Conservation (phyloP, 2,888 invertebrate species). For the Saturnia pavonia region DNA sequence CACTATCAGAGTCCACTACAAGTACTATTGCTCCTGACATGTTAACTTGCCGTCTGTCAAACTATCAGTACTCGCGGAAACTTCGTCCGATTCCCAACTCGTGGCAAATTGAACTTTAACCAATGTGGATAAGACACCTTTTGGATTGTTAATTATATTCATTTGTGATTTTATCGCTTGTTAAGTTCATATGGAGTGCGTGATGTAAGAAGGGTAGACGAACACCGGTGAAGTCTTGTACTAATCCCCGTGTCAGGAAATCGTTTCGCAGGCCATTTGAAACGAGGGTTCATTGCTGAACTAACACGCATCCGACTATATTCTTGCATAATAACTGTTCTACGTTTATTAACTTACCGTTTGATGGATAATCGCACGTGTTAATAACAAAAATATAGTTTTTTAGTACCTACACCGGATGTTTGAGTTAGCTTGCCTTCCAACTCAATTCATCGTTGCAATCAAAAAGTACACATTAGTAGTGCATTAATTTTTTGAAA, state of each 20-base stretch:
- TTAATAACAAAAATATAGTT: conserved; percentile 18
- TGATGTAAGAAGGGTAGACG: conserved; percentile 80
- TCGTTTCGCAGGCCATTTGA: conserved; percentile 81
- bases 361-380: conserved; percentile 32
- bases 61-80: conserved; percentile 55
- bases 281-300: conserved; percentile 68
- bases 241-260: conserved; percentile 82
- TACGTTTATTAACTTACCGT: conserved; percentile 58
- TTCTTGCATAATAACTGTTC: conserved; percentile 73
- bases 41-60: conserved; percentile 80
- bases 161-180: conserved; percentile 60
- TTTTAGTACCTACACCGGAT: conserved; percentile 8
- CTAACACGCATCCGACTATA: conserved; percentile 76
- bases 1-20: conserved; percentile 65
- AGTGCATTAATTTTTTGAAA: conserved; percentile 3
- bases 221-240: conserved; percentile 79
- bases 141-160: conserved; percentile 47
- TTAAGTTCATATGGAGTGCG: conserved; percentile 68
- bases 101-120: conserved; percentile 54
- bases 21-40: conserved; percentile 71
- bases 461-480: conserved; percentile 9
- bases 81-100: conserved; percentile 10
- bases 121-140: conserved; percentile 48
- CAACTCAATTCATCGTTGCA: conserved; percentile 14
- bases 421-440: conserved; percentile 21